Percentiles rank a stretch among this genome's conserved stretches.
Evolutionary conservation across 2,797 vertebrate genomes (phyloP).

Genomic region (Artibeus lituratus): DNA sequence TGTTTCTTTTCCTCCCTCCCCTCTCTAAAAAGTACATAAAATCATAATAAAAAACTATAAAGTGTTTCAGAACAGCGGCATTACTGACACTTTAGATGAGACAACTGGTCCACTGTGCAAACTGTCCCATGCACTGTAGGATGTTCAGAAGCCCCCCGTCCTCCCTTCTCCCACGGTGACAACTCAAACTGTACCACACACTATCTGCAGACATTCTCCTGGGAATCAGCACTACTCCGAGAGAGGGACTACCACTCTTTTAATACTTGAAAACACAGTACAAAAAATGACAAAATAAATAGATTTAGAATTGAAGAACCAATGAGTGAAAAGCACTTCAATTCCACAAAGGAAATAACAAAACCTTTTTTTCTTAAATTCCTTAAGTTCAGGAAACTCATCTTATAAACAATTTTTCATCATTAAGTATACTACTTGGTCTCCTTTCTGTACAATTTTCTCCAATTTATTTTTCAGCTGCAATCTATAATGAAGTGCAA

Average conservation of each 20-base stretch:
- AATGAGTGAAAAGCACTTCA: slow-evolving; percentile 35
- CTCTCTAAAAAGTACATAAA: background rate
- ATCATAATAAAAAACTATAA: background rate
- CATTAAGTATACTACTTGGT: slow-evolving; percentile 21
- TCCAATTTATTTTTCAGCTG: slow-evolving; percentile 8
- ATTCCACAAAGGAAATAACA: slow-evolving; percentile 40
- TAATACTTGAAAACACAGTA: slow-evolving; percentile 30
- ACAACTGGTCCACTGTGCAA: background rate
- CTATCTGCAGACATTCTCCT: slow-evolving; percentile 20
- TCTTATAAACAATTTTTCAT: slow-evolving; percentile 50
- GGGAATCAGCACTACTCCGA: background rate
- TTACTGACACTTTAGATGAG: background rate
- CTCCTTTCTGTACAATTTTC: background rate
- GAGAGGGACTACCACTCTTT: slow-evolving; percentile 8
- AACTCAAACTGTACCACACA: background rate
- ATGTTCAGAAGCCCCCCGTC: background rate
- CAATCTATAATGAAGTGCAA: background rate
- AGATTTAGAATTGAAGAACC: slow-evolving; percentile 31
- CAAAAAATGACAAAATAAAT: slow-evolving; percentile 35
- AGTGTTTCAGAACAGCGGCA: background rate
- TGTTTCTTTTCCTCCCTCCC: background rate
- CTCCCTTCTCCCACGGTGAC: background rate
- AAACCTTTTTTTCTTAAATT: background rate
- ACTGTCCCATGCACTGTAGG: background rate
- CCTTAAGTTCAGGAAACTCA: slow-evolving; percentile 36